These are phyloP conservation scores for Drosophila mimetica DNA, from an alignment of 2,888 invertebrate species.

Conservation along the genomic window DNA sequence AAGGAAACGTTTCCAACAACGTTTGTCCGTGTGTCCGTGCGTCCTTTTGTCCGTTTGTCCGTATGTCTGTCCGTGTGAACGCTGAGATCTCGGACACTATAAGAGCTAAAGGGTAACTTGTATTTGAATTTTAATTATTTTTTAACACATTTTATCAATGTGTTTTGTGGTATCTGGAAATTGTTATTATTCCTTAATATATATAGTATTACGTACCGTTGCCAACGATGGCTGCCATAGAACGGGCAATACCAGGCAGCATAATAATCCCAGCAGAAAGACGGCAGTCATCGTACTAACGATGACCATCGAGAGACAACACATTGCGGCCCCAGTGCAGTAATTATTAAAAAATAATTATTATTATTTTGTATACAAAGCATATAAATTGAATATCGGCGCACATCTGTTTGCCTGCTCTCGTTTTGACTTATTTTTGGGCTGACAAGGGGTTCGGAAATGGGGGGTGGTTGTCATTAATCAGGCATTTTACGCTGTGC, in stretches of 20 bases:
- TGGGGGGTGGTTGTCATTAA: constrained; percentile 52
- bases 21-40: too few species aligned
- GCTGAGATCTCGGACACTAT: too few species aligned
- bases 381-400: constrained; percentile 43
- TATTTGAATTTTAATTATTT: too few species aligned
- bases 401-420: constrained; percentile 46
- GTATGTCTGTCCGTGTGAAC: too few species aligned
- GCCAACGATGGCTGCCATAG: constrained; percentile 31
- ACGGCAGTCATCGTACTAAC: constrained; percentile 43
- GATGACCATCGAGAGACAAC: constrained; percentile 11
- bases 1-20: too few species aligned
- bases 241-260: constrained; percentile 15
- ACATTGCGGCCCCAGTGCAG: constrained; percentile 38
- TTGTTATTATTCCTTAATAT: background rate
- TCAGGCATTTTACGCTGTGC: constrained; percentile 57
- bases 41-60: too few species aligned
- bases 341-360: constrained; percentile 46
- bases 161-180: background rate
- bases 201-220: constrained; percentile 21
- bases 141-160: background rate
- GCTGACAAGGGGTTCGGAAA: background rate
- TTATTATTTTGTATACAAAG: constrained; percentile 41
- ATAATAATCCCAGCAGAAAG: constrained; percentile 44
- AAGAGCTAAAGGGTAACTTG: too few species aligned
- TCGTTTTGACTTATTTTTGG: constrained; percentile 10